A percentile compares a stretch with the other conserved stretches of the same genome.
Evolutionary conservation across 1,140 invertebrate species (phyloP).

Genomic region (Phortica variegata): DNA sequence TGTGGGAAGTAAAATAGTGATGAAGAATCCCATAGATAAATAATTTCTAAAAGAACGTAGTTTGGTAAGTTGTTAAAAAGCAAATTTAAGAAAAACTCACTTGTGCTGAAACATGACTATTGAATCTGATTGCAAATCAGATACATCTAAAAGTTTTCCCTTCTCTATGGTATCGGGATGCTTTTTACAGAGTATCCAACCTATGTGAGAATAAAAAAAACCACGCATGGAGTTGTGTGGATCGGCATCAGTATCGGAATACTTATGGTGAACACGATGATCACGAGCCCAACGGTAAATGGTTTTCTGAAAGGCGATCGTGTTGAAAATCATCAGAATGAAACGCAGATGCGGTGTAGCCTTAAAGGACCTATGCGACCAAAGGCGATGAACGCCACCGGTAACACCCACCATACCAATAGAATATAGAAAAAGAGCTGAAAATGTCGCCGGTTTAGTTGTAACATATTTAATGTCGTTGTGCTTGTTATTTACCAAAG

Average conservation of each 20-base stretch:
- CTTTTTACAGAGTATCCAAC: slow-evolving; percentile 61
- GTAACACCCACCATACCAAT: slow-evolving; percentile 63
- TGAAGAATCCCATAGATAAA: no score
- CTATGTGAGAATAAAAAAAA: slow-evolving; percentile 64
- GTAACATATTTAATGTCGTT: no score
- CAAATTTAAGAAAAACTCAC: slow-evolving; percentile 43
- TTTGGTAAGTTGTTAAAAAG: no score
- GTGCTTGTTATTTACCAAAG: no score
- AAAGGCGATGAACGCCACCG: slow-evolving; percentile 76
- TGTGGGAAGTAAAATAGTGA: slow-evolving; percentile 71
- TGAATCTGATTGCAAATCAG: slow-evolving; percentile 67
- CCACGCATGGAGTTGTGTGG: slow-evolving; percentile 63
- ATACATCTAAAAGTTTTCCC: slow-evolving; percentile 66
- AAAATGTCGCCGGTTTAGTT: no score
- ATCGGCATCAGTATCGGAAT: slow-evolving; percentile 64
- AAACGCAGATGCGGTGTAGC: slow-evolving; percentile 69
- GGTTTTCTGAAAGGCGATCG: slow-evolving; percentile 56
- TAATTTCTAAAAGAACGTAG: no score
- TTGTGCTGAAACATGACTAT: slow-evolving; percentile 67
- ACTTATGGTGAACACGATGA: slow-evolving; percentile 68
- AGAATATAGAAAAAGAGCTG: no score
- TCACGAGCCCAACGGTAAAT: slow-evolving; percentile 57
- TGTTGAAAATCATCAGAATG: slow-evolving; percentile 51
- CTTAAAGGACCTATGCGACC: slow-evolving; percentile 76
- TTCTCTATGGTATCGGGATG: slow-evolving; percentile 63